Evolutionary conservation across 2,888 invertebrate species (phyloP).

Genomic region (Salticus scenicus): DNA sequence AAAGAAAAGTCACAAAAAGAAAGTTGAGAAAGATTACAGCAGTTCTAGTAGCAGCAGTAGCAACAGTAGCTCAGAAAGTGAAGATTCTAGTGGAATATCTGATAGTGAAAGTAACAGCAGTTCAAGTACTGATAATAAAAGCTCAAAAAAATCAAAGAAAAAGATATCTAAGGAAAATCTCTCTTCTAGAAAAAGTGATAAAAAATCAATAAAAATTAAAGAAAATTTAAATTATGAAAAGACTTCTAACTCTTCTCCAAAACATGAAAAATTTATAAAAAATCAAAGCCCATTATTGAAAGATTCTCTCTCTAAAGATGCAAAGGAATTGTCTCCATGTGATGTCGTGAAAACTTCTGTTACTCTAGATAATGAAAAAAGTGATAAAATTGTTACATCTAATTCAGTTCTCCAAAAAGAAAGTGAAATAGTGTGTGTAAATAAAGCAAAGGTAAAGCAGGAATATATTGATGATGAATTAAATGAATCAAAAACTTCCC

Average conservation of each 20-base stretch:
- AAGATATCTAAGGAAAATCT: not conserved
- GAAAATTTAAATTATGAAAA: not conserved
- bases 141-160: slow-evolving; percentile 2
- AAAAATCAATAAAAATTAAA: slow-evolving; percentile 3
- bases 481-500: no score
- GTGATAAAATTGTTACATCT: no score
- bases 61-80: slow-evolving; percentile 32
- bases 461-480: no score
- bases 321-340: no score
- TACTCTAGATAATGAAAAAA: no score
- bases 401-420: no score
- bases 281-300: no score
- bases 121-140: slow-evolving; percentile 26
- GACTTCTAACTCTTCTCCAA: no score
- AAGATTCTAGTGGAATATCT: slow-evolving; percentile 11
- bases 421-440: no score
- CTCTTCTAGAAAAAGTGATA: not conserved
- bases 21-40: slow-evolving; percentile 2
- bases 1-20: slow-evolving; percentile 29
- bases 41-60: slow-evolving; percentile 28
- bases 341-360: no score
- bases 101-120: slow-evolving; percentile 20
- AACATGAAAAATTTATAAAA: not conserved
- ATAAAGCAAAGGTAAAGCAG: no score
- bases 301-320: no score